These are phyloP conservation scores for Paedocypris sp. DNA, from an alignment of 2,113 vertebrate species.

Conservation along the genomic window DNA sequence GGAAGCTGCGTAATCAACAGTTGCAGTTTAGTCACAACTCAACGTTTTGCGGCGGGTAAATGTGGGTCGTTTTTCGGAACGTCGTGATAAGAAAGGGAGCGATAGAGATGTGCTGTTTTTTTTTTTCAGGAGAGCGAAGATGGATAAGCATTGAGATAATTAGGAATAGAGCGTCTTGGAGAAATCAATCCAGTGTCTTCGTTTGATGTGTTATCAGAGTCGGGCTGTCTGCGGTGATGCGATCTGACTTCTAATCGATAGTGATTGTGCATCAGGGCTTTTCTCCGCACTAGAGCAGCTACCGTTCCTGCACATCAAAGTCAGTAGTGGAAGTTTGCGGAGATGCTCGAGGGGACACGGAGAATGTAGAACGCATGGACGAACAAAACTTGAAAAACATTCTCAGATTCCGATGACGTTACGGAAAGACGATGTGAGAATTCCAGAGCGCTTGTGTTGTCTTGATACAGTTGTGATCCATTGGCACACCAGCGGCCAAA, in stretches of 20 bases:
- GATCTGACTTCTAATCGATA: slow-evolving; percentile 20
- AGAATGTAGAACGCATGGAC: neutral
- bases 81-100: neutral
- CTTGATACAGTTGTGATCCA: too few relatives aligned
- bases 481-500: too few relatives aligned
- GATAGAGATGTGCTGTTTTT: neutral
- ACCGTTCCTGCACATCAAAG: slow-evolving; percentile 9
- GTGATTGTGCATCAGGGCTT: neutral
- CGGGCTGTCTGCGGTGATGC: slow-evolving; percentile 10
- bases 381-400: neutral
- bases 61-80: neutral
- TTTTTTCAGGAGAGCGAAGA: neutral
- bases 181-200: slow-evolving; percentile 3
- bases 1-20: neutral
- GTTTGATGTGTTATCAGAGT: slow-evolving; percentile 27
- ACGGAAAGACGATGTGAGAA: too few relatives aligned
- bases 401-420: neutral
- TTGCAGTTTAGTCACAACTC: neutral
- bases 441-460: too few relatives aligned
- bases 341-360: neutral
- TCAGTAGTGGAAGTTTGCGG: neutral
- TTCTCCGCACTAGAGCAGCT: neutral
- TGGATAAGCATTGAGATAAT: slow-evolving; percentile 20
- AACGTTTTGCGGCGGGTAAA: neutral
- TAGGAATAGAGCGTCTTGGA: neutral